These are phyloP conservation scores for Phoronis australis DNA, from an alignment of 2,888 invertebrate genomes.

Conservation along the genomic window DNA sequence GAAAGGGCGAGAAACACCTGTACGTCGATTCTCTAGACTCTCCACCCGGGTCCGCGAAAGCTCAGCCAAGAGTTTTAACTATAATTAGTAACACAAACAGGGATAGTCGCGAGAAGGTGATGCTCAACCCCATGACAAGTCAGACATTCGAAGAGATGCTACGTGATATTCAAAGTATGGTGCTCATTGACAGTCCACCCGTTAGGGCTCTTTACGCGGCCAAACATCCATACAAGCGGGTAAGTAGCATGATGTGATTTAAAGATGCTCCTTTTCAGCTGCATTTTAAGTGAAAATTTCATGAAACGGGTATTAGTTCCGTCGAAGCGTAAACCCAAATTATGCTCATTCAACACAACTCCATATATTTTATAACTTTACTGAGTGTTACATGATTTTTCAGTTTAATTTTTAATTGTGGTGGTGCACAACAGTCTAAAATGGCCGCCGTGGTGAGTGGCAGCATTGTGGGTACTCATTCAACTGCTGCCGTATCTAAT, in stretches of 20 bases:
- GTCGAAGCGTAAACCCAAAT: no score
- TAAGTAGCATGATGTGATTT: slow-evolving; percentile 65
- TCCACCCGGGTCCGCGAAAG: slow-evolving; percentile 1
- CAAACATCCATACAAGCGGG: slow-evolving; percentile 73
- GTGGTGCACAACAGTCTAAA: no score
- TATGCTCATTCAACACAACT: no score
- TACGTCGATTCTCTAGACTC: slow-evolving; percentile 9
- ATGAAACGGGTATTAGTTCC: slow-evolving; percentile 70
- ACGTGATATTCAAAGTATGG: slow-evolving; percentile 64
- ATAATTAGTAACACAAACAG: slow-evolving; percentile 92
- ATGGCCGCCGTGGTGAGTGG: no score
- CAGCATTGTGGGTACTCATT: no score
- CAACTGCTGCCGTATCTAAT: no score
- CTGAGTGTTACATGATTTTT: no score
- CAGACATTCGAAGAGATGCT: slow-evolving; percentile 93
- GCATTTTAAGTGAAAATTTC: slow-evolving; percentile 82
- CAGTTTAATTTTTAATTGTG: no score
- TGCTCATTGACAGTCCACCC: slow-evolving; percentile 30
- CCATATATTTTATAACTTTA: no score
- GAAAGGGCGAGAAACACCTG: slow-evolving; percentile 26
- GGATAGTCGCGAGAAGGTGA: slow-evolving; percentile 62
- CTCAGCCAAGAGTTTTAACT: slow-evolving; percentile 57
- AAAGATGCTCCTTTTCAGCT: slow-evolving; percentile 89
- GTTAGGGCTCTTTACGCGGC: slow-evolving; percentile 91
- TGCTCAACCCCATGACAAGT: slow-evolving; percentile 83